These are phyloP conservation scores for Phyllopteryx taeniolatus DNA, from an alignment of 2,113 vertebrate species.

Conservation along the genomic window DNA sequence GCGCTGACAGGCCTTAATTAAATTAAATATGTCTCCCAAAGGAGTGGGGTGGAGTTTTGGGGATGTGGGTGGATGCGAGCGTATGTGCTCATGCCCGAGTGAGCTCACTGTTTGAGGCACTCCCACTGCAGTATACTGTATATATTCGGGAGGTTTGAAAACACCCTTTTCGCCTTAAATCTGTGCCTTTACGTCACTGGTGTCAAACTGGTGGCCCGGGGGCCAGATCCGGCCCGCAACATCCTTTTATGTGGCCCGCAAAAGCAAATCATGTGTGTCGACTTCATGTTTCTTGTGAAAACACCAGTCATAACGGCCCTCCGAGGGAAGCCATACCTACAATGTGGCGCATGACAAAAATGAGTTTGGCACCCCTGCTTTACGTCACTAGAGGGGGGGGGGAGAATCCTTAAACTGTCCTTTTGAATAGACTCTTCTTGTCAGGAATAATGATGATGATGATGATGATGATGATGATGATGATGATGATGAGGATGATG, in stretches of 20 bases:
- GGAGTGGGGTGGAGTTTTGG: slow-evolving; percentile 33
- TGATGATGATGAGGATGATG: no score
- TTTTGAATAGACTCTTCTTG: background rate
- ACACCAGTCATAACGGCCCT: no score
- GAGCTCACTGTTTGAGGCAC: slow-evolving; percentile 42
- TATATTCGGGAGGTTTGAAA: slow-evolving; percentile 7
- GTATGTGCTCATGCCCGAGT: slow-evolving; percentile 28
- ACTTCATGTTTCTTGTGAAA: no score
- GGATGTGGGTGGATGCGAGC: slow-evolving; percentile 25
- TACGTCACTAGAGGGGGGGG: no score
- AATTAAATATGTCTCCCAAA: slow-evolving; percentile 92
- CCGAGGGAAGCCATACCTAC: no score
- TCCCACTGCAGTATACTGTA: background rate
- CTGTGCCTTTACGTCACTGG: slow-evolving; percentile 17
- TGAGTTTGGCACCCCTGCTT: no score
- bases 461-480: background rate
- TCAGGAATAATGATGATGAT: background rate
- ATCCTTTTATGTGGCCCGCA: no score
- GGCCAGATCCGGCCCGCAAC: no score
- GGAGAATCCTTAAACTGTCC: background rate
- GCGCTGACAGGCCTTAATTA: slow-evolving; percentile 95
- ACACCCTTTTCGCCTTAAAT: slow-evolving; percentile 15
- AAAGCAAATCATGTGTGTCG: no score
- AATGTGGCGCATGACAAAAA: no score
- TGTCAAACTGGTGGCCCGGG: no score